These are phyloP conservation scores for Ibycter americanus DNA, from an alignment of 2,797 vertebrate species.

Conservation along the genomic window DNA sequence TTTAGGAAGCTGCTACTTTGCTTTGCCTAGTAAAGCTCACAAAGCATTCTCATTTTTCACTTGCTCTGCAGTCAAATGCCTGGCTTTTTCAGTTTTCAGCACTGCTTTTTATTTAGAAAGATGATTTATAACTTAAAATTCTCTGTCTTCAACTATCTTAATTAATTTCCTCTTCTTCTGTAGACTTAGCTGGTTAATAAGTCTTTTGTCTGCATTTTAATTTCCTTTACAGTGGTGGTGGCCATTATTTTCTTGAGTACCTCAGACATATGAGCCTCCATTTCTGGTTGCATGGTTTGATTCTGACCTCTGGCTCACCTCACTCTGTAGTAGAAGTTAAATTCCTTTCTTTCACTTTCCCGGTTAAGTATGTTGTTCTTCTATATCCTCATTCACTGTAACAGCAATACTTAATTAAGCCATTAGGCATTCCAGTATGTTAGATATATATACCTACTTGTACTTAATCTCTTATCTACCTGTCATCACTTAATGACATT, in stretches of 20 bases:
- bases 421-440: background rate
- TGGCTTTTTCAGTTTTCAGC: background rate
- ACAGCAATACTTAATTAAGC: background rate
- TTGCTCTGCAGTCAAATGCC: background rate
- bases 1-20: background rate
- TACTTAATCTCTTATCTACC: background rate
- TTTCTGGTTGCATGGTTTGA: background rate
- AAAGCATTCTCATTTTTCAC: background rate
- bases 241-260: background rate
- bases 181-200: background rate
- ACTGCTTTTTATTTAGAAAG: background rate
- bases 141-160: background rate
- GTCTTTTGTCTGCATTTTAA: background rate
- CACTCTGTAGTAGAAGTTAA: background rate
- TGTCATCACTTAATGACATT: background rate
- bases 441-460: background rate
- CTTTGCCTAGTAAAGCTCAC: background rate
- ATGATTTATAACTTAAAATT: fast-evolving
- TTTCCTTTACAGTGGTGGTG: background rate
- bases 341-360: background rate
- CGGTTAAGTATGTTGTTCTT: background rate
- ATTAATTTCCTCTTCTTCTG: background rate
- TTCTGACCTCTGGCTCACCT: background rate
- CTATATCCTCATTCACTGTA: background rate
- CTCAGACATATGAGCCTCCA: background rate